Evolutionary conservation across 1,140 invertebrate species (phyloP).

Genomic region (Zaprionus camerounensis): DNA sequence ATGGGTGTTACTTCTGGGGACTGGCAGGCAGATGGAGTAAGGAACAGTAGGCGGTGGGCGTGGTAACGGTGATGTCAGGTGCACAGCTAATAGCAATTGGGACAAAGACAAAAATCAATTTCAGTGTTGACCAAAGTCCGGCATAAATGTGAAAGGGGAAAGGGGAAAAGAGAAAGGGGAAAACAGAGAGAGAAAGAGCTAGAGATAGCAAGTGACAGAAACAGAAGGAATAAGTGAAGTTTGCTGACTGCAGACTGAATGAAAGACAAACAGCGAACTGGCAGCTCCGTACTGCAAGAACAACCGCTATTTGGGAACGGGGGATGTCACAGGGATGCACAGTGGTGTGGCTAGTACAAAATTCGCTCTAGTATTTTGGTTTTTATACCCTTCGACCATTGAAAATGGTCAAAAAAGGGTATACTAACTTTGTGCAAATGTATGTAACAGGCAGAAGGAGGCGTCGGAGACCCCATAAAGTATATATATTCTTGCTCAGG

Average conservation of each 20-base stretch:
- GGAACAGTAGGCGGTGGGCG: slow-evolving; percentile 9
- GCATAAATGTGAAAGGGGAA: slow-evolving; percentile 64
- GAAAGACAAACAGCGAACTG: neutral
- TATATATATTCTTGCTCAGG: no score
- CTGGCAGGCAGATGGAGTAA: neutral
- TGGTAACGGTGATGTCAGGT: neutral
- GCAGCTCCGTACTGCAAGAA: neutral
- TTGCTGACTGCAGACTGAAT: neutral
- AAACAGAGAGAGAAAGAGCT: slow-evolving; percentile 72
- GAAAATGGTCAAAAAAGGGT: no score
- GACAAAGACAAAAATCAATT: slow-evolving; percentile 68
- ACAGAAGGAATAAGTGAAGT: neutral
- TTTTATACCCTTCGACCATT: no score
- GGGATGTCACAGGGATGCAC: no score
- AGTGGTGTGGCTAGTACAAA: no score
- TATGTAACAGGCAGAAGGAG: no score
- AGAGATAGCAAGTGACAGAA: slow-evolving; percentile 3
- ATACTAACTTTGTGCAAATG: no score
- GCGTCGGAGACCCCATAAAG: no score
- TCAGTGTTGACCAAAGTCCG: slow-evolving; percentile 72
- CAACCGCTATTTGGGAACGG: no score
- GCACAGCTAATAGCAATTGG: slow-evolving; percentile 21
- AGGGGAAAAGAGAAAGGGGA: slow-evolving; percentile 26
- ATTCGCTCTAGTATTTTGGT: no score
- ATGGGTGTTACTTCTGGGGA: slow-evolving; percentile 15